Base-by-base conservation (phyloP, 2,113 vertebrate genomes). In the Aramus guarauna region DNA sequence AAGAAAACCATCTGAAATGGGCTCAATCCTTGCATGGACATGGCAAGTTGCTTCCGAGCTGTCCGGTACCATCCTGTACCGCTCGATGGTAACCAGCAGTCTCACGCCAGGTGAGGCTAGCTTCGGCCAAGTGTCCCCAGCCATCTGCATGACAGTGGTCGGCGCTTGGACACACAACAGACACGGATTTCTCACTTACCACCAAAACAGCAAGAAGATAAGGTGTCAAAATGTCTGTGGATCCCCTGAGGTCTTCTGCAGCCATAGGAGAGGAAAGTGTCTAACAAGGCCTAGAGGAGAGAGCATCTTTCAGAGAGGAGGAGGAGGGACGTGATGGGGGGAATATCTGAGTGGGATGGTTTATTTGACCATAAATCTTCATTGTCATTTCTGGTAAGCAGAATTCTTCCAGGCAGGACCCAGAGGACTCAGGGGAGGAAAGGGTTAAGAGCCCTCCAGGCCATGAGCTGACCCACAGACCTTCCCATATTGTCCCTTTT, bases 361-460 rank as follows among this genome's bases (percentile, higher is more conserved):
- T 71, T 62, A 24, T 77, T 63, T 52, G 55, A n/a, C 23, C 30
- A 24, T 26, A 68, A 77, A 58, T 34, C 62, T 62, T 66, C n/a
- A 12, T 45, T 43, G 52, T 73, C 45, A 29, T 56, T 80, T 43
- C 69, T 21, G 45, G 24, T 50, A 78, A 53, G 20, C 50, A 47
- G 72, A 48, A 84, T 95, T 92, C 76, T 91, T 64, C 58, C 66
- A 81, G 48, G 66, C 26, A 71, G 71, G 39, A 73, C 41, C 12
- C 8, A 4, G 23, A 4, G 21, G 17, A 77, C 29, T 59, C 23
- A n/a, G 41, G 80, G 20, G 30, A 81, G 11, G 45, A 96, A 92
- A 68, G 78, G 75, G 82, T 97, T 96, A 96, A 97, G 78, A 95
- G 74, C 71, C 62, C 94, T 95, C 37, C 80, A 90, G 94, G 96